Percentiles rank a stretch among this genome's conserved stretches.
These are phyloP conservation scores for Otolemur crassicaudatus DNA, from an alignment of 2,797 vertebrate genomes.

Conservation along the genomic window DNA sequence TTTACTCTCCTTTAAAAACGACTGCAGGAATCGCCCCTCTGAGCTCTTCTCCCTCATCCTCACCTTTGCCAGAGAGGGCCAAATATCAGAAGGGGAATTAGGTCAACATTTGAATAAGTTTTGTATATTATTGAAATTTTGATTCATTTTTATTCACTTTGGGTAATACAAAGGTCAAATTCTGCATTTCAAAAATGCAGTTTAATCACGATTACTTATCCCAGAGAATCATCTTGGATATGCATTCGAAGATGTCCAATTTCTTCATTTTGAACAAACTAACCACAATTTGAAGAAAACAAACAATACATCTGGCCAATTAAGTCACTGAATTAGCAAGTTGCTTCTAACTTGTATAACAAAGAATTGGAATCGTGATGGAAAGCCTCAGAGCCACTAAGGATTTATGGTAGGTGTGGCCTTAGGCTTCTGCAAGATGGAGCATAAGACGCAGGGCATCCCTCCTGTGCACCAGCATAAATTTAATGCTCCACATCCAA, in stretches of 20 bases:
- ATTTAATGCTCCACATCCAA: not conserved
- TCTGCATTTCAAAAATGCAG: conserved; percentile 49
- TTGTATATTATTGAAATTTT: conserved; percentile 53
- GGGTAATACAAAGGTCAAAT: conserved; percentile 43
- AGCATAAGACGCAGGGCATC: not conserved
- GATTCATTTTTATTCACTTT: conserved; percentile 47
- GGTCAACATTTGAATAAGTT: conserved; percentile 54
- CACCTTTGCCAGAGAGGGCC: conserved; percentile 13
- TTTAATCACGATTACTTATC: not conserved
- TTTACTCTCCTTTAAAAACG: conserved; percentile 11
- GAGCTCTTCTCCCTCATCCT: not conserved
- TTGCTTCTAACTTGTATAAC: not conserved
- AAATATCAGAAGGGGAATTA: conserved; percentile 27
- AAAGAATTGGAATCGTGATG: not conserved
- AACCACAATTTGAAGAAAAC: not conserved
- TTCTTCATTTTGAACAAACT: not conserved
- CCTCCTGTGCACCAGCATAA: rapidly evolving
- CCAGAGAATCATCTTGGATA: not conserved
- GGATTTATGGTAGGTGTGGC: not conserved
- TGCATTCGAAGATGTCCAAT: not conserved
- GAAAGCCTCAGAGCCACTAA: not conserved
- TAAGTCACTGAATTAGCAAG: not conserved
- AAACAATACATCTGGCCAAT: not conserved
- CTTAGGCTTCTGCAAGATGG: not conserved
- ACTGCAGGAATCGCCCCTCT: not conserved